These are phyloP conservation scores for Tricholaema leucomelas DNA, from an alignment of 2,113 vertebrate species.

Conservation along the genomic window DNA sequence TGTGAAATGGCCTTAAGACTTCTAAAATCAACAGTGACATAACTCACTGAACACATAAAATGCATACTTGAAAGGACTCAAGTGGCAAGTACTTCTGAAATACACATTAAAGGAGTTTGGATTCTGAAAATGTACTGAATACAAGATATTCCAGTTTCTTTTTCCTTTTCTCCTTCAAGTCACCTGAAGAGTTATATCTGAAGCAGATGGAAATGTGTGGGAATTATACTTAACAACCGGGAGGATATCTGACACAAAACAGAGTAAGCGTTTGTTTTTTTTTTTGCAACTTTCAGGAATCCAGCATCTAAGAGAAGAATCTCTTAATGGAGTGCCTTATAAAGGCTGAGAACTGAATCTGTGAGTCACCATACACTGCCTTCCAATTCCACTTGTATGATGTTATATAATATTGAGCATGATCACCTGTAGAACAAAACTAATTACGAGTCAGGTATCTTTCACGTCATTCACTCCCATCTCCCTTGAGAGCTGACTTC, in stretches of 20 bases:
- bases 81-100: not conserved
- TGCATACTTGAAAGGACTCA: not conserved
- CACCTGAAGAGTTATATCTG: not conserved
- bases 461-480: not conserved
- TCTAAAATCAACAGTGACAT: not conserved
- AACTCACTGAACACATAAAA: not conserved
- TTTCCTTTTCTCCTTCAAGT: not conserved
- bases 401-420: not conserved
- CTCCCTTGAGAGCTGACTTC: constrained; percentile 2
- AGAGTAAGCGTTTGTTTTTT: accelerated
- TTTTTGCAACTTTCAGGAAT: not conserved
- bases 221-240: not conserved
- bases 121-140: not conserved
- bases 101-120: not conserved
- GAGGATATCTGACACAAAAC: not conserved
- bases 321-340: not conserved
- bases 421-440: not conserved
- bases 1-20: not conserved
- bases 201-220: not conserved
- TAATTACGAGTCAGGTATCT: not conserved
- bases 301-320: not conserved
- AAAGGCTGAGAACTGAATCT: not conserved
- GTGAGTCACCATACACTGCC: not conserved
- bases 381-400: not conserved
- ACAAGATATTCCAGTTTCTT: not conserved